phyloP scores from a whole-genome alignment of 1,140 invertebrate species.

The Drosophila ananassae region DNA sequence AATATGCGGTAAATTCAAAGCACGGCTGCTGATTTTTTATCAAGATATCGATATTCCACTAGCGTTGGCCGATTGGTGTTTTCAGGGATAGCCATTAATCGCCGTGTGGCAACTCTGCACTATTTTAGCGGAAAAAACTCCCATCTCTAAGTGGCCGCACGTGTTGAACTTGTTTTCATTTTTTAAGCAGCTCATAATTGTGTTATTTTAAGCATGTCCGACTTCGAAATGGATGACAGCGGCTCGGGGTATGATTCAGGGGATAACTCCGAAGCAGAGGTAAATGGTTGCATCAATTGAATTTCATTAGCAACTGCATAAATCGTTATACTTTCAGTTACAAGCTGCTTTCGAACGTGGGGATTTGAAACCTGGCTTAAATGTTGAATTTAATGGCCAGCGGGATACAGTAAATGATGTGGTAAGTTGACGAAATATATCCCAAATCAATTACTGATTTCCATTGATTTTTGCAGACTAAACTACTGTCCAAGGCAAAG shows the following conservation, averaged over 20 bases:
- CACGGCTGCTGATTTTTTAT: background rate
- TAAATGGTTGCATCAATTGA: slow-evolving; percentile 2
- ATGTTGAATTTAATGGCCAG: slow-evolving; percentile 87
- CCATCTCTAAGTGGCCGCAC: slow-evolving; percentile 47
- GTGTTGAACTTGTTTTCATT: slow-evolving; percentile 70
- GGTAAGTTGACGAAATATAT: slow-evolving; percentile 83
- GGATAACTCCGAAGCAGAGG: slow-evolving; percentile 78
- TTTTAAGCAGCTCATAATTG: slow-evolving; percentile 17
- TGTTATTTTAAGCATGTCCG: slow-evolving; percentile 60
- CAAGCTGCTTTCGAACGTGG: slow-evolving; percentile 93
- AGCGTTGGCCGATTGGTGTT: too few relatives aligned
- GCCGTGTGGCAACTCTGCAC: too few relatives aligned
- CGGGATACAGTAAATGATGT: slow-evolving; percentile 88
- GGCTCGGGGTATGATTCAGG: slow-evolving; percentile 75
- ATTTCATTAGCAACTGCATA: background rate
- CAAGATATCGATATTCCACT: background rate
- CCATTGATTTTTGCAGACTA: slow-evolving; percentile 85
- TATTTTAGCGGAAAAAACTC: background rate
- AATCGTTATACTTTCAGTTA: slow-evolving; percentile 85
- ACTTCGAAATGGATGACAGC: slow-evolving; percentile 71
- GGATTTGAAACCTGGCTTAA: slow-evolving; percentile 92
- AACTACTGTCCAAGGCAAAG: slow-evolving; percentile 89
- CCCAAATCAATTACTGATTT: background rate
- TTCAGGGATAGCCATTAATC: too few relatives aligned
- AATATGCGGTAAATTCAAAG: slow-evolving; percentile 37